phyloP scores from a whole-genome alignment of 2,113 vertebrate species.

The Tachuris rubrigastra region DNA sequence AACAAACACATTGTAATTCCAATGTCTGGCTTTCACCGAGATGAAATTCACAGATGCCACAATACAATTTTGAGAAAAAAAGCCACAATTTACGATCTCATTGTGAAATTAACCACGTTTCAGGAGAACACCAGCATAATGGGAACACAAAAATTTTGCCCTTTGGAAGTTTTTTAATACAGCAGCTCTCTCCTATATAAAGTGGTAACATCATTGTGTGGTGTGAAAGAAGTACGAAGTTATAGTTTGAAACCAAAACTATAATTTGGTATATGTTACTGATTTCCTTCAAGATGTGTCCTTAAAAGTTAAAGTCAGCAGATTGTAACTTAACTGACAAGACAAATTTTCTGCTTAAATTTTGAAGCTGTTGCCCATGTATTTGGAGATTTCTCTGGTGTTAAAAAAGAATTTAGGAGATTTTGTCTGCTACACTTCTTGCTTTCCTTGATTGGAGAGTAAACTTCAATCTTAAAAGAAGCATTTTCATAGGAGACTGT shows the following conservation, averaged over 20 bases:
- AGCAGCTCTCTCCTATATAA: not conserved
- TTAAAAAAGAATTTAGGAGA: not conserved
- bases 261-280: not conserved
- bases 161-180: not conserved
- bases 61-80: not conserved
- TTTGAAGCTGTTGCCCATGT: not conserved
- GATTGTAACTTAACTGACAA: not conserved
- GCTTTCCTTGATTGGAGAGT: not conserved
- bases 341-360: not conserved
- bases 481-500: not conserved
- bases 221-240: not conserved
- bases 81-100: not conserved
- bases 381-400: not conserved
- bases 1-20: not conserved
- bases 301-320: not conserved
- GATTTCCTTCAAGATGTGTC: not conserved
- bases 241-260: not conserved
- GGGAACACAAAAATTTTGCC: not conserved
- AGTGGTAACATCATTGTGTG: not conserved
- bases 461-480: slow-evolving; percentile 4
- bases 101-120: slow-evolving; percentile 47
- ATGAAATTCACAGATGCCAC: not conserved
- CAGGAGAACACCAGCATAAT: not conserved
- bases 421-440: not conserved
- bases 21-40: slow-evolving; percentile 20